phyloP scores from a whole-genome alignment of 2,888 invertebrate genomes.

The Tipula confusa region DNA sequence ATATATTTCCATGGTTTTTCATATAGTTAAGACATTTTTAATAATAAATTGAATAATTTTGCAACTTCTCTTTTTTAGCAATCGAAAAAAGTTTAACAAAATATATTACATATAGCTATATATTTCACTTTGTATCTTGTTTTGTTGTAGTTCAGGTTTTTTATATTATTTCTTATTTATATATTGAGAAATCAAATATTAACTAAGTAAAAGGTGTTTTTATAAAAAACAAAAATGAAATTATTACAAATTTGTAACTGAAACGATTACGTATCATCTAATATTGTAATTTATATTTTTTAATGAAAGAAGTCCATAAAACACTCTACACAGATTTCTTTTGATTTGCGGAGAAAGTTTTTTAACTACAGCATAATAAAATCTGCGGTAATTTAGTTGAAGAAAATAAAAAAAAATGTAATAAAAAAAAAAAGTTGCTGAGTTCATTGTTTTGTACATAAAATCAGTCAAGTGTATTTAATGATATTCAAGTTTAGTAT shows the following conservation, averaged over 20 bases:
- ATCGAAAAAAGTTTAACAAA: slow-evolving; percentile 25
- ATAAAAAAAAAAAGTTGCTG: slow-evolving; percentile 4
- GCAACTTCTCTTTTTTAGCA: slow-evolving; percentile 21
- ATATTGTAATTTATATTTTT: background rate
- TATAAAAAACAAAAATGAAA: background rate
- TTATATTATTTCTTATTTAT: background rate
- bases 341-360: background rate
- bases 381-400: background rate
- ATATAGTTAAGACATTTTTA: background rate
- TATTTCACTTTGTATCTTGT: slow-evolving; percentile 3
- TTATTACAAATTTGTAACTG: background rate
- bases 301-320: background rate
- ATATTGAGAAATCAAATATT: slow-evolving; percentile 25
- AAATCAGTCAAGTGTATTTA: background rate
- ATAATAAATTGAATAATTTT: slow-evolving; percentile 5
- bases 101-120: no score
- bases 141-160: slow-evolving; percentile 25
- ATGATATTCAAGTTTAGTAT: background rate
- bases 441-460: background rate
- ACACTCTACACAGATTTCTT: background rate
- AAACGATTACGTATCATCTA: slow-evolving; percentile 7
- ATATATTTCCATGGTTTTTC: background rate
- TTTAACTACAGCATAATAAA: background rate
- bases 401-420: background rate
- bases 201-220: slow-evolving; percentile 21